Percentiles rank a stretch among this genome's conserved stretches.
Conservation (phyloP, 2,113 vertebrate species). For the Redunca redunca region DNA sequence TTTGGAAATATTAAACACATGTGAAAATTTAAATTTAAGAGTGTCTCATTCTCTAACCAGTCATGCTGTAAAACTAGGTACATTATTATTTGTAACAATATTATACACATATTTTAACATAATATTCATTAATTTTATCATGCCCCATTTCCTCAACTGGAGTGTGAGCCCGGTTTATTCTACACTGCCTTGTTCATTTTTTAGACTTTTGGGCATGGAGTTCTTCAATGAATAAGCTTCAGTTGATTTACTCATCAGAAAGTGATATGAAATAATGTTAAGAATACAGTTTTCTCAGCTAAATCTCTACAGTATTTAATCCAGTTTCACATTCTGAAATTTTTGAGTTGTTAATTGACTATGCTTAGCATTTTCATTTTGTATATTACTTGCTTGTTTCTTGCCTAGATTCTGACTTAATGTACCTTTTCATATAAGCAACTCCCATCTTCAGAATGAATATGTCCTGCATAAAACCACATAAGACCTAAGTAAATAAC, state of each 20-base stretch:
- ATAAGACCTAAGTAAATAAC: conserved; percentile 51
- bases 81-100: background rate
- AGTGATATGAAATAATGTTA: background rate
- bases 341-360: background rate
- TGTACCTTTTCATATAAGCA: conserved; percentile 24
- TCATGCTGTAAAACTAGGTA: background rate
- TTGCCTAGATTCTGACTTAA: conserved; percentile 20
- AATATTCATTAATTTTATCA: background rate
- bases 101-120: background rate
- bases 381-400: background rate
- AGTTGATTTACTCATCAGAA: background rate
- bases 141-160: background rate
- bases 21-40: background rate
- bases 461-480: conserved; percentile 20
- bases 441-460: background rate
- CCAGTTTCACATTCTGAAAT: background rate
- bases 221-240: background rate
- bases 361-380: background rate
- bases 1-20: background rate
- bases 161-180: background rate
- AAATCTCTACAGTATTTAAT: conserved; percentile 12
- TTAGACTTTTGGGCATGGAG: background rate
- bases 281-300: background rate
- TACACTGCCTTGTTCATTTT: background rate
- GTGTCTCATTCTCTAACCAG: background rate